These are phyloP conservation scores for Protodeltote pygarga DNA, from an alignment of 2,888 invertebrate species.

Conservation along the genomic window DNA sequence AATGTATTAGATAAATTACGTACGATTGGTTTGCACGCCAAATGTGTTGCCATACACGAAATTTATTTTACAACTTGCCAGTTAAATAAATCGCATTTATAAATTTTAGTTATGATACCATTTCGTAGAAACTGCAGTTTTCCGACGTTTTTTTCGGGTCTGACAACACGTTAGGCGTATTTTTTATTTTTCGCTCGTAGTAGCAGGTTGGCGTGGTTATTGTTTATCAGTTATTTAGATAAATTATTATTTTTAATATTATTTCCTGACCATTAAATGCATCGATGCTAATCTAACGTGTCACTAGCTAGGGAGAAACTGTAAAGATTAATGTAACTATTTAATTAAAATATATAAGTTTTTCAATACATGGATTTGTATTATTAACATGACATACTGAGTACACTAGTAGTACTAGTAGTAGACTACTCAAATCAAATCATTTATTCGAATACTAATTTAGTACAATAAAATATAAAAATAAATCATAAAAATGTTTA, in stretches of 20 bases:
- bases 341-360: slow-evolving; percentile 87
- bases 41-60: slow-evolving; percentile 54
- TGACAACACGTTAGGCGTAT: slow-evolving; percentile 61
- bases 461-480: too few species aligned
- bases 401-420: too few species aligned
- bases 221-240: slow-evolving; percentile 81
- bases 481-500: too few species aligned
- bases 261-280: slow-evolving; percentile 83
- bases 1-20: slow-evolving; percentile 64
- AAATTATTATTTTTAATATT: slow-evolving; percentile 84
- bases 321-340: slow-evolving; percentile 86
- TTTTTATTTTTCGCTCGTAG: slow-evolving; percentile 64
- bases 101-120: slow-evolving; percentile 9
- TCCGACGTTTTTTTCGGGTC: slow-evolving; percentile 40
- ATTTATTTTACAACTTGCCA: slow-evolving; percentile 34
- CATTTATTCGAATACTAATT: too few species aligned
- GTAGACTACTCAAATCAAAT: too few species aligned
- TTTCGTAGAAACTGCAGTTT: slow-evolving; percentile 27
- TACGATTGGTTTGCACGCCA: slow-evolving; percentile 47
- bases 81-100: slow-evolving; percentile 53
- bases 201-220: slow-evolving; percentile 72
- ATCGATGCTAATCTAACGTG: slow-evolving; percentile 80
- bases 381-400: slow-evolving; percentile 26
- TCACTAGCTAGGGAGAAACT: slow-evolving; percentile 85
- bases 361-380: slow-evolving; percentile 68